These are phyloP conservation scores for Cervus canadensis DNA, from an alignment of 2,113 vertebrate species.

Conservation along the genomic window DNA sequence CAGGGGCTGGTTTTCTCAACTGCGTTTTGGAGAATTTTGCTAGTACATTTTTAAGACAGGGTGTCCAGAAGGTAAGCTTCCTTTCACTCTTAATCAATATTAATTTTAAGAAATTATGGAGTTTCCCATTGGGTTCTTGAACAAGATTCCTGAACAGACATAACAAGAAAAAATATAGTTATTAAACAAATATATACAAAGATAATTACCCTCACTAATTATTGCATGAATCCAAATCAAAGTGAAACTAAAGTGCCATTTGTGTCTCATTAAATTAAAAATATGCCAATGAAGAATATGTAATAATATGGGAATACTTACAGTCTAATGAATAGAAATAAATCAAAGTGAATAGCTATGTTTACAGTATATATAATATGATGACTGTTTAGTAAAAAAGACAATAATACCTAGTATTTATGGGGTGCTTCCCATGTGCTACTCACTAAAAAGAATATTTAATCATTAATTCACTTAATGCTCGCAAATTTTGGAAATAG, in stretches of 20 bases:
- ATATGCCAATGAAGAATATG: background rate
- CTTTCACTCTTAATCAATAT: background rate
- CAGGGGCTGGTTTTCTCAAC: constrained; percentile 72
- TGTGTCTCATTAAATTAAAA: constrained; percentile 26
- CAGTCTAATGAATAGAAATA: background rate
- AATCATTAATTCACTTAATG: background rate
- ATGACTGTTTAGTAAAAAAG: background rate
- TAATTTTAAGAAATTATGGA: constrained; percentile 13
- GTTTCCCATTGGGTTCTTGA: background rate
- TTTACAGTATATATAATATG: background rate
- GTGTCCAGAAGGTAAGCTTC: constrained; percentile 72
- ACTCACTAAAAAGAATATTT: background rate
- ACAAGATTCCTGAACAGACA: background rate
- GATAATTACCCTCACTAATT: constrained; percentile 14
- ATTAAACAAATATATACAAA: background rate
- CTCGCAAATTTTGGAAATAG: background rate
- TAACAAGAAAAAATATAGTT: background rate
- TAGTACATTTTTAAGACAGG: constrained; percentile 68
- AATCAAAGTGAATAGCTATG: background rate
- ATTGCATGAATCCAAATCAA: background rate
- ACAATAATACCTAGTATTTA: background rate
- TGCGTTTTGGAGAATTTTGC: constrained; percentile 72
- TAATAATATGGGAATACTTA: constrained; percentile 1
- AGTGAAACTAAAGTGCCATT: constrained; percentile 14
- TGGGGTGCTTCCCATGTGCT: background rate